phyloP scores from a whole-genome alignment of 1,140 invertebrate genomes.

The Zaprionus vittiger region DNA sequence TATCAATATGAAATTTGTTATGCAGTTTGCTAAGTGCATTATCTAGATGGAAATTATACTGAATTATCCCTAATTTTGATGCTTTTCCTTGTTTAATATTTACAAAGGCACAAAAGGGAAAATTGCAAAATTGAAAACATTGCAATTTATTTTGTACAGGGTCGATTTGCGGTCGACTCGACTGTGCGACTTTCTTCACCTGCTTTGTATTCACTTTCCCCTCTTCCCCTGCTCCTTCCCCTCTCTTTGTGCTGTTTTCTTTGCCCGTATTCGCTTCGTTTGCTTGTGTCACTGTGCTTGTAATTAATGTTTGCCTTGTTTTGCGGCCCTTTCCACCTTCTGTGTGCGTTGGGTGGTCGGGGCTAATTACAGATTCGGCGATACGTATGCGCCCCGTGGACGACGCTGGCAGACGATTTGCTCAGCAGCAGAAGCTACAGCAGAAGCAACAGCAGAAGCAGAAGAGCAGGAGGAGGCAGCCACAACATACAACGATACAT shows the following conservation, averaged over 20 bases:
- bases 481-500: constrained; percentile 65
- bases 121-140: too few relatives aligned
- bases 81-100: too few relatives aligned
- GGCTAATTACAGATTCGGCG: constrained; percentile 78
- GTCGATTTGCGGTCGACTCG: background rate
- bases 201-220: background rate
- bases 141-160: constrained; percentile 1
- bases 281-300: constrained; percentile 43
- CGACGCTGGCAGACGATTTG: constrained; percentile 57
- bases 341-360: background rate
- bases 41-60: too few relatives aligned
- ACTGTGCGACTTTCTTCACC: background rate
- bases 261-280: constrained; percentile 33
- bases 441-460: constrained; percentile 42
- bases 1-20: too few relatives aligned
- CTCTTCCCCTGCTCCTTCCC: background rate
- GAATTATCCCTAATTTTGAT: too few relatives aligned
- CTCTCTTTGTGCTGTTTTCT: constrained; percentile 19
- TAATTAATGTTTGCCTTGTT: constrained; percentile 75
- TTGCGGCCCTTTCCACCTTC: constrained; percentile 9
- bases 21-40: too few relatives aligned
- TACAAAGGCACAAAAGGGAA: too few relatives aligned
- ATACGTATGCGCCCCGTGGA: constrained; percentile 68
- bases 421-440: constrained; percentile 38
- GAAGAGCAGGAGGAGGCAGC: too few relatives aligned